Conservation (phyloP, 2,797 vertebrate genomes). For the Melanogrammus aeglefinus region DNA sequence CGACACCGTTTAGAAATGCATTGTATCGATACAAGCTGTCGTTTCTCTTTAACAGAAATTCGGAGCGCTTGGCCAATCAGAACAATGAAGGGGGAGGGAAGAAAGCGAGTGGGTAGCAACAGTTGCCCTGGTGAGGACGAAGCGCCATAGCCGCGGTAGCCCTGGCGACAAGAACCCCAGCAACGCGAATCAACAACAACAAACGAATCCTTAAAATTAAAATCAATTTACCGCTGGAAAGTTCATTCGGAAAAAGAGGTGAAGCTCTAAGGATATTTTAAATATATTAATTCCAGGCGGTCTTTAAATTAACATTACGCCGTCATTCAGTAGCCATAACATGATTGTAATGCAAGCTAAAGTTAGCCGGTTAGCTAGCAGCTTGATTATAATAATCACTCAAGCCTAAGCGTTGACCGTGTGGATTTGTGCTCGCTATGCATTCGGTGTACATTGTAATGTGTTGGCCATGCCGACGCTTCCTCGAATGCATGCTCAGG, state of each 20-base stretch:
- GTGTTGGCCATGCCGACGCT: constrained; percentile 62
- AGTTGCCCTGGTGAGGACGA: constrained; percentile 99
- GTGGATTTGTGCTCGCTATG: constrained; percentile 30
- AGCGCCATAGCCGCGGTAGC: constrained; percentile 99
- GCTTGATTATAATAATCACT: background rate
- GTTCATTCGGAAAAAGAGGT: constrained; percentile 73
- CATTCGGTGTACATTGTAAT: constrained; percentile 42
- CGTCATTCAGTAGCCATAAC: constrained; percentile 71
- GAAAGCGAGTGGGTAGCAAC: constrained; percentile 92
- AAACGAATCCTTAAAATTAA: constrained; percentile 69
- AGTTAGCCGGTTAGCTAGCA: constrained; percentile 50
- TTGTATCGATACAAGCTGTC: constrained; percentile 44
- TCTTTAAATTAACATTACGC: constrained; percentile 56
- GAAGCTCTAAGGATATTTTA: constrained; percentile 58
- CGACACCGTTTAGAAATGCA: constrained; percentile 50
- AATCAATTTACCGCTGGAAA: constrained; percentile 70
- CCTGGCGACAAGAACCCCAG: constrained; percentile 98
- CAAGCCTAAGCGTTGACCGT: constrained; percentile 10
- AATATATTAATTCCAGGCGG: constrained; percentile 47
- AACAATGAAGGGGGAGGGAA: constrained; percentile 69
- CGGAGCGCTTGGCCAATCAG: constrained; percentile 62
- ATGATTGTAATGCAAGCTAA: constrained; percentile 53
- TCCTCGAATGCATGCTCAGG: constrained; percentile 62
- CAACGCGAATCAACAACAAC: constrained; percentile 90
- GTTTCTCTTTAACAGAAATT: constrained; percentile 56